Percentiles rank a stretch among this genome's conserved stretches.
These are phyloP conservation scores for Hypanus sabinus DNA, from an alignment of 2,113 vertebrate species.

Conservation along the genomic window DNA sequence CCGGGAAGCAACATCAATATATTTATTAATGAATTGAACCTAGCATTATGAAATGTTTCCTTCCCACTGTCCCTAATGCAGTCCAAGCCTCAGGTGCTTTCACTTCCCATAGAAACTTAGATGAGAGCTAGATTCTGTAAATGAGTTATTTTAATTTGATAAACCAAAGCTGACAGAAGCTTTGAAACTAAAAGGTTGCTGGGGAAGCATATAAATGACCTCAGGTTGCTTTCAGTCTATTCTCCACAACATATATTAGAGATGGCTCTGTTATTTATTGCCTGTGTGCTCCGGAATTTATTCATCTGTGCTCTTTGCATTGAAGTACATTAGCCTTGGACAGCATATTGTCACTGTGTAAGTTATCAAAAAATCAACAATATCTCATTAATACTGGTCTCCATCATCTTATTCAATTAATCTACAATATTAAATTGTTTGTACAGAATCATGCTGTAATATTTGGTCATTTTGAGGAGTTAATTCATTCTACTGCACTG, in stretches of 20 bases:
- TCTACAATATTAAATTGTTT: not conserved
- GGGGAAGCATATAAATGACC: constrained; percentile 14
- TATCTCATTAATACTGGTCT: not conserved
- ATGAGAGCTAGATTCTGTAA: not conserved
- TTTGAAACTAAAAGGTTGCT: not conserved
- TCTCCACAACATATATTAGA: not conserved
- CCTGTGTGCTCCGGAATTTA: not conserved
- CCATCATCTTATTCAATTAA: not conserved
- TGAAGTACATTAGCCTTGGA: not conserved
- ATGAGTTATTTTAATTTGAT: not conserved
- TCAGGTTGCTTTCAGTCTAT: not conserved
- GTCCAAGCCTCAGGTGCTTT: not conserved
- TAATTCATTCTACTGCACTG: constrained; percentile 1
- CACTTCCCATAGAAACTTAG: not conserved
- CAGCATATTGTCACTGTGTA: not conserved
- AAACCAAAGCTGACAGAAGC: constrained; percentile 4
- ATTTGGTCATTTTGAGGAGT: not conserved
- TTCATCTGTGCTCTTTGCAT: not conserved
- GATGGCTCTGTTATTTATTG: not conserved
- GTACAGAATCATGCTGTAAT: not conserved
- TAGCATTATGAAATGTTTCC: not conserved
- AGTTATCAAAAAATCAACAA: not conserved
- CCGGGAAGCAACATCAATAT: not conserved
- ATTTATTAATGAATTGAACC: not conserved
- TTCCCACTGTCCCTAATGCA: not conserved